Base-by-base conservation (phyloP, 2,888 invertebrate genomes). In the Synanthedon andrenaeformis region DNA sequence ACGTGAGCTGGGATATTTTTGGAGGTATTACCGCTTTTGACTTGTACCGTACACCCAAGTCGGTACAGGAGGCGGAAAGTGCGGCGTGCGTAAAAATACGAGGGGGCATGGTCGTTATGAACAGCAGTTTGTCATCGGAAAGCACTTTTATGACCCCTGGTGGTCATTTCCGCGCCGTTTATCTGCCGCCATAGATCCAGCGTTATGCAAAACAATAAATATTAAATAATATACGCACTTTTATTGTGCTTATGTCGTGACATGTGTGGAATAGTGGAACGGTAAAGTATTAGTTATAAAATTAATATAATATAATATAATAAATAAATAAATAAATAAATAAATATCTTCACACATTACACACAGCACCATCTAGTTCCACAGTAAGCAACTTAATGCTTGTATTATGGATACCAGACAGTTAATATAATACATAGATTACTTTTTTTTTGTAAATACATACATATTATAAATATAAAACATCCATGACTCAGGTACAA, bases 51-150 rank as follows among this genome's bases (percentile, higher is more conserved):
- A 14, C 6, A 45, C 45, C 45, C 13, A n/a, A 45, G 14, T 14
- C 13, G 45, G 45, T 45, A 45, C 59, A 63, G 64, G 63, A 70
- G 74, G 73, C 67, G 68, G 66, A 69, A 69, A 74, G 67, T 72
- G 72, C 68, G 62, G 68, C 63, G 67, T 70, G 70, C 69, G 75
- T 75, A 79, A 78, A 79, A 79, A 79, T 79, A 73, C 66, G 64
- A 63, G 67, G 70, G 65, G 63, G 14, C 45, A 57, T 60, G 62
- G 60, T 64, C 71, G 76, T 76, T 77, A 79, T 69, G 66, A 66
- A 64, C 59, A 65, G 72, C 66, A 69, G 69, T 82, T 73, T 78
- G 74, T 82, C 82, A 82, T 80, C 70, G 66, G 64, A 64, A 65
- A 72, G 65, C 74, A 68, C 67, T 72, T 76, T 80, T 79, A 81